Evolutionary conservation across 2,113 vertebrate species (phyloP).

Genomic region (Nyctereutes procyonoides): DNA sequence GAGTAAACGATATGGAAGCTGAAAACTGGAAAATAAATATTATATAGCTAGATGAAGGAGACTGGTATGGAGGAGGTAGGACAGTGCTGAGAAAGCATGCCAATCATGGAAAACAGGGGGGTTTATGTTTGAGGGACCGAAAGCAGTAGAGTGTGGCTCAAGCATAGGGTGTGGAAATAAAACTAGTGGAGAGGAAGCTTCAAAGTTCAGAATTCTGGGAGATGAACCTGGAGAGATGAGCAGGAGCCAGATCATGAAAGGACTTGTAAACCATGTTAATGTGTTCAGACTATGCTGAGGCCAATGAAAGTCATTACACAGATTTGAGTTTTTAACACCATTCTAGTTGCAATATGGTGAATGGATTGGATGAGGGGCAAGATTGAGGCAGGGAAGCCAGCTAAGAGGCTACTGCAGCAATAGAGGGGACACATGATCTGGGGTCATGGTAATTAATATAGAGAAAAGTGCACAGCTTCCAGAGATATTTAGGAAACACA

Average conservation of each 20-base stretch:
- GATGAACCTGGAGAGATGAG: neutral
- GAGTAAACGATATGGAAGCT: neutral
- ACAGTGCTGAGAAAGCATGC: neutral
- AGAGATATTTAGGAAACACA: neutral
- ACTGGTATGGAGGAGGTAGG: neutral
- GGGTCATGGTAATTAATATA: neutral
- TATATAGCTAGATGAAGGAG: neutral
- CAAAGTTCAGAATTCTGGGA: neutral
- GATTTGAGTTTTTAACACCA: neutral
- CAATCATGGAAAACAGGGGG: neutral
- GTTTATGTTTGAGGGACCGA: neutral
- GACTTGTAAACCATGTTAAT: neutral
- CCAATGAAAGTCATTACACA: neutral
- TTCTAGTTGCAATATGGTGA: neutral
- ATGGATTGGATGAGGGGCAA: neutral
- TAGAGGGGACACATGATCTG: neutral
- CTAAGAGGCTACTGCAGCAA: neutral
- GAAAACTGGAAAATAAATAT: neutral
- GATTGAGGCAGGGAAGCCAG: neutral
- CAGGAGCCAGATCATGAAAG: neutral
- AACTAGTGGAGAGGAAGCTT: neutral
- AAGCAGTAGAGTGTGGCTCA: neutral
- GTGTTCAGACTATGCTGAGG: neutral
- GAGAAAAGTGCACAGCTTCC: neutral
- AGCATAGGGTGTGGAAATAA: neutral